These are phyloP conservation scores for Leucophora obtusa DNA, from an alignment of 2,888 invertebrate genomes.

Conservation along the genomic window DNA sequence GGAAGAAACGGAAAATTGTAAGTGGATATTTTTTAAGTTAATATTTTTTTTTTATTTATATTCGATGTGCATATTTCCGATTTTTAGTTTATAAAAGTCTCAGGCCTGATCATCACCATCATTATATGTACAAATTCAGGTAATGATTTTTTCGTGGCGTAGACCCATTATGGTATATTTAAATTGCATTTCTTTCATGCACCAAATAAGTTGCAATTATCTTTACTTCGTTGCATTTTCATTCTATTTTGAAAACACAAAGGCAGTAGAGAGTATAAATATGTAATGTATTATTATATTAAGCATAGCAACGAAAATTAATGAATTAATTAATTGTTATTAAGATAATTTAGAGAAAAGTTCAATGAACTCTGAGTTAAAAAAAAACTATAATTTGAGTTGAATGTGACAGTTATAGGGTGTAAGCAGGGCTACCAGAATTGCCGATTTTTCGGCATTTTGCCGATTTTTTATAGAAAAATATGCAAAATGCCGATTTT, in stretches of 20 bases:
- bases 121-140: conserved; percentile 18
- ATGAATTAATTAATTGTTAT: conserved; percentile 42
- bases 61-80: too few species aligned
- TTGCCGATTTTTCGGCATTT: too few species aligned
- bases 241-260: conserved; percentile 31
- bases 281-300: background rate
- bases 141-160: conserved; percentile 48
- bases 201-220: conserved; percentile 63
- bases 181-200: conserved; percentile 64
- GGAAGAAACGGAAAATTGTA: too few species aligned
- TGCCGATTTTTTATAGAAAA: too few species aligned
- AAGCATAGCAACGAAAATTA: conserved; percentile 41
- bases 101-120: background rate
- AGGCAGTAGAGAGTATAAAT: background rate
- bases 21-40: too few species aligned
- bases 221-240: conserved; percentile 55
- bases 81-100: too few species aligned
- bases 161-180: conserved; percentile 55
- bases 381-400: too few species aligned
- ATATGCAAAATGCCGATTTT: too few species aligned
- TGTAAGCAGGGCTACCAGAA: too few species aligned
- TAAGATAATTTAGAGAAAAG: conserved; percentile 37
- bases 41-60: too few species aligned
- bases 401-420: too few species aligned
- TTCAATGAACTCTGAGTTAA: conserved; percentile 33